These are phyloP conservation scores for Calosoma granatense DNA, from an alignment of 1,140 invertebrate species.

Conservation along the genomic window DNA sequence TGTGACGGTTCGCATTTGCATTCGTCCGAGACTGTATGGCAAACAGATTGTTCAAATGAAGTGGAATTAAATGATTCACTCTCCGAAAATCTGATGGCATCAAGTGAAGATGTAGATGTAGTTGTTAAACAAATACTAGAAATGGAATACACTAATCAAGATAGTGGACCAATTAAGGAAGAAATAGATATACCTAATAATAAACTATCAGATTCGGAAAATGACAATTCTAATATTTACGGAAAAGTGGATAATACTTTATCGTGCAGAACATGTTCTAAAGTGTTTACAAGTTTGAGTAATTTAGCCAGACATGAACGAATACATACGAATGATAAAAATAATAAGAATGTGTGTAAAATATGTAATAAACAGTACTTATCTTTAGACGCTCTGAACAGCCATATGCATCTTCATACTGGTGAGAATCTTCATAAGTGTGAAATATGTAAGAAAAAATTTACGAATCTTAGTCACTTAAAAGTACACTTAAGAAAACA, in stretches of 20 bases:
- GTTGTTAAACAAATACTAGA: constrained; percentile 1
- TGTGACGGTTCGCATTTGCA: neutral
- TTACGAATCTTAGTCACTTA: constrained; percentile 30
- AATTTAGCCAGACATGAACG: neutral
- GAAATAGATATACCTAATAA: neutral
- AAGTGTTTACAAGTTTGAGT: neutral
- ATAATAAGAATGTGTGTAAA: neutral
- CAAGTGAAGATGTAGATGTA: neutral
- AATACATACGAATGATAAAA: neutral
- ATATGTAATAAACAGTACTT: neutral
- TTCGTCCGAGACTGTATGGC: neutral
- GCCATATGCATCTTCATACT: constrained; percentile 33
- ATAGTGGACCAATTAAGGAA: neutral
- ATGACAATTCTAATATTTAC: neutral
- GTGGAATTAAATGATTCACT: neutral
- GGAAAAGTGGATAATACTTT: neutral
- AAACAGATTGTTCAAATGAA: neutral
- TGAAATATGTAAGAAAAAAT: constrained; percentile 34
- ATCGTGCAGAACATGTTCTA: neutral
- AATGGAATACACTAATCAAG: neutral
- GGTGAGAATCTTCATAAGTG: constrained; percentile 36
- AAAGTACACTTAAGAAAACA: constrained; percentile 45
- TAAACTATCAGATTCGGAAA: neutral
- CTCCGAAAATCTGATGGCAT: neutral
- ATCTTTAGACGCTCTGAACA: neutral